Evolutionary conservation across 1,140 invertebrate genomes (phyloP), one percentile per base, ranked within the genome.

Genomic region (Bombus difficillimus): DNA sequence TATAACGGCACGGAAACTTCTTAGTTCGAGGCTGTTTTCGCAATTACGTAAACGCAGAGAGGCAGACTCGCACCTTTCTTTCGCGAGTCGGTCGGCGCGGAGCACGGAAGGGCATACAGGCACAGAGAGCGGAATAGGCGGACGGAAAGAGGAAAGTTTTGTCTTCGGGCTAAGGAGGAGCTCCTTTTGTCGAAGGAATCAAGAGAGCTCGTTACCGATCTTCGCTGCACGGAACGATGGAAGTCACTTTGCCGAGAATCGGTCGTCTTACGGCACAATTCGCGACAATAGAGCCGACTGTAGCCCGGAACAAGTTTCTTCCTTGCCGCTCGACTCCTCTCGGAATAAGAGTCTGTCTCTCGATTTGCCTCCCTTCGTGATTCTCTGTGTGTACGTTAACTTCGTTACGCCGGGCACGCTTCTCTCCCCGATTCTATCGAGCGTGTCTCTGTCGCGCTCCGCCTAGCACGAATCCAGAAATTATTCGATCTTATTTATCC

Each of bases 351-450:
- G 69, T 43, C 69, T 62, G 18, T 53, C 32, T 77, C 66, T 81
- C 78, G 86, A 85, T 88, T 86, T 76, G 64, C 71, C 83, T 80
- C 75, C 22, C 85, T n/a, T 34, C 37, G 25, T 34, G 66, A 86
- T 85, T 62, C 59, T 68, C 83, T 43, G n/a, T 59, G 74, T 59
- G 76, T 72, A 88, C 69, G 79, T 74, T 88, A 88, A 89, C 83
- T 88, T 86, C 59, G 80, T 88, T 89, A 89, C 78, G 81, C 64
- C 41, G 75, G 59, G 43, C 62, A 85, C 59, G 32, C 77, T 72
- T 68, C 83, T 66, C 73, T 62, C 69, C 69, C 18, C 22, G 47
- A 53, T 57, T 59, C 62, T 57, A 78, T 78, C 82, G 64, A 78
- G 62, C 66, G 74, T 53, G 47, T 53, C 47, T 53, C 18, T 53